Percentiles rank a stretch among this genome's conserved stretches.
Evolutionary conservation across 1,140 invertebrate species (phyloP).

Genomic region (Leptinotarsa texana): DNA sequence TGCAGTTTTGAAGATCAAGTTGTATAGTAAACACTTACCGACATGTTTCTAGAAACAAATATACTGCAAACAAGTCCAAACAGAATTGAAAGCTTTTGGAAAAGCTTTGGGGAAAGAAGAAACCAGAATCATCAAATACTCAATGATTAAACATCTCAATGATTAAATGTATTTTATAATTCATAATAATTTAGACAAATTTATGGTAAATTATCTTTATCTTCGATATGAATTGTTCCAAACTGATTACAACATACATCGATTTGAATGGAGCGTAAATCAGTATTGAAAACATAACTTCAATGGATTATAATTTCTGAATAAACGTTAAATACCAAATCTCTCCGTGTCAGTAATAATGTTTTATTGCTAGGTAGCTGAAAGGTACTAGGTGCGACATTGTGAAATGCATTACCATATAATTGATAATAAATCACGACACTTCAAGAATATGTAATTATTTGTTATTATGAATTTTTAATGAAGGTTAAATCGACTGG

Average conservation of each 20-base stretch:
- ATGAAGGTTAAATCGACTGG: background rate
- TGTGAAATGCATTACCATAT: background rate
- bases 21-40: too few species aligned
- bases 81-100: too few species aligned
- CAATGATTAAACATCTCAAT: too few species aligned
- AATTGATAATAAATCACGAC: conserved; percentile 3
- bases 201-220: too few species aligned
- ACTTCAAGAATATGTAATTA: background rate
- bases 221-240: too few species aligned
- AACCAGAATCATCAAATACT: too few species aligned
- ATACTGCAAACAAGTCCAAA: too few species aligned
- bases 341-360: background rate
- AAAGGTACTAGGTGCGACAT: background rate
- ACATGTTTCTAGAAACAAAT: too few species aligned
- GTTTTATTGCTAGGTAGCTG: background rate
- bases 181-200: too few species aligned
- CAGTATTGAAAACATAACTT: background rate
- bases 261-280: background rate
- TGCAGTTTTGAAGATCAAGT: too few species aligned
- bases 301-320: background rate
- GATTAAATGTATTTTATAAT: too few species aligned
- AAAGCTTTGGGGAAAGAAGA: too few species aligned
- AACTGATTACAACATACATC: background rate
- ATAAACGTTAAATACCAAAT: conserved; percentile 5
- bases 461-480: background rate